Conservation (phyloP, 1,140 invertebrate species). For the Drosophila pruinosa region DNA sequence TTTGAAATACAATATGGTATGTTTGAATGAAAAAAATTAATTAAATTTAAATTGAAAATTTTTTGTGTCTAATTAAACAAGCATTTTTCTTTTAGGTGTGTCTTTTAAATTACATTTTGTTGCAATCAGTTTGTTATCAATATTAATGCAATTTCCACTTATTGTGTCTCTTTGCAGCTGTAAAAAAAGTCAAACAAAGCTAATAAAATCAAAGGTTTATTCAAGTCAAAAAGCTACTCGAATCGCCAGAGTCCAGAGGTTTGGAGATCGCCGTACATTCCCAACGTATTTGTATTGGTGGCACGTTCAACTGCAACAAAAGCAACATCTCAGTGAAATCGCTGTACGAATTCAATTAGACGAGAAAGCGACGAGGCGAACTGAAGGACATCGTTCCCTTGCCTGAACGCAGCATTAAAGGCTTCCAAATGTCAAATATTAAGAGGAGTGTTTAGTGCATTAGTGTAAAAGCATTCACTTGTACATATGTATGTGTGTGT, state of each 20-base stretch:
- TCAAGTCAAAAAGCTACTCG: neutral
- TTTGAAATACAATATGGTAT: neutral
- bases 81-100: no score
- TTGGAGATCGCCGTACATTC: neutral
- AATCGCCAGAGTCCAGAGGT: neutral
- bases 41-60: no score
- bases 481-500: neutral
- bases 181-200: slow-evolving; percentile 31
- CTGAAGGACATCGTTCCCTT: neutral
- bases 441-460: slow-evolving; percentile 26
- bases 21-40: no score
- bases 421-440: slow-evolving; percentile 39
- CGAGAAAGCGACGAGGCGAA: slow-evolving; percentile 34
- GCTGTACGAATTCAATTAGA: slow-evolving; percentile 53
- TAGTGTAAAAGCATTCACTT: neutral
- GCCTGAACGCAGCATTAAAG: slow-evolving; percentile 4
- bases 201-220: slow-evolving; percentile 49
- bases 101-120: no score
- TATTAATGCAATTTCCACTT: slow-evolving; percentile 9
- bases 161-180: slow-evolving; percentile 38
- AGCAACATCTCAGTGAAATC: slow-evolving; percentile 25
- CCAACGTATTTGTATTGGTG: slow-evolving; percentile 26
- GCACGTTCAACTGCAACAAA: slow-evolving; percentile 46
- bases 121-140: neutral
- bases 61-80: no score